Evolutionary conservation across 2,113 vertebrate genomes (phyloP), one percentile per base, ranked within the genome.

Genomic region (Actinemys pallida): DNA sequence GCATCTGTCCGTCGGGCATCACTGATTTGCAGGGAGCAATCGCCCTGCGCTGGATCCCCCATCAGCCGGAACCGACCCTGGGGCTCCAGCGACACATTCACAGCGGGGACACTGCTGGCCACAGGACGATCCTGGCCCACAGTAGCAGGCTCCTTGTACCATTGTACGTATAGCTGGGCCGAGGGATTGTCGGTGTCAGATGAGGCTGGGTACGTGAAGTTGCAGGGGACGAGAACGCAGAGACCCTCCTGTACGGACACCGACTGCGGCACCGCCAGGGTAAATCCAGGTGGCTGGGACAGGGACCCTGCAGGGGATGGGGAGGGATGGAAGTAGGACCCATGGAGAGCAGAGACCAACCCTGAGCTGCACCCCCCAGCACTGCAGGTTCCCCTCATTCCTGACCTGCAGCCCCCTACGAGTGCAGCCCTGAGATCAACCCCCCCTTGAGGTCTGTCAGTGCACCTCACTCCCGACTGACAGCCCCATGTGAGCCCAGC

Each of bases 181-280:
- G 47, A 10, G n/a, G 80, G 20, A 27, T 1, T 1, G 5, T 4
- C 16, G n/a, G 1, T 20, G 24, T 5, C 49, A 4, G 1, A 3
- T 45, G 24, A 8, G 2, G 2, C 2, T 19, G 24, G 24, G 25
- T 20, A 17, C 9, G 3, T 1, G 85, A 95, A 76, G 12, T 1
- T 8, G 59, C 96, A 96, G 72, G 78, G 7, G n/a, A 95, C 47
- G 2, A 0, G 1, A 20, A 65, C 17, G 3, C 54, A 81, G 49
- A 80, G 27, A 1, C 88, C 90, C 5, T 84, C 81, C 25, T 75
- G 84, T n/a, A 94, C 86, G 0, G 2, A 50, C 81, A 94, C 35
- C 0, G 6, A 0, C 0, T 0, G 1, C 4, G 1, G 5, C 7
- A 50, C 10, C 0, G 1, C 0, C 59, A 94, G 13, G 2, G 0